Conservation (phyloP, 2,888 invertebrate species). For the Xestia sexstrigata region DNA sequence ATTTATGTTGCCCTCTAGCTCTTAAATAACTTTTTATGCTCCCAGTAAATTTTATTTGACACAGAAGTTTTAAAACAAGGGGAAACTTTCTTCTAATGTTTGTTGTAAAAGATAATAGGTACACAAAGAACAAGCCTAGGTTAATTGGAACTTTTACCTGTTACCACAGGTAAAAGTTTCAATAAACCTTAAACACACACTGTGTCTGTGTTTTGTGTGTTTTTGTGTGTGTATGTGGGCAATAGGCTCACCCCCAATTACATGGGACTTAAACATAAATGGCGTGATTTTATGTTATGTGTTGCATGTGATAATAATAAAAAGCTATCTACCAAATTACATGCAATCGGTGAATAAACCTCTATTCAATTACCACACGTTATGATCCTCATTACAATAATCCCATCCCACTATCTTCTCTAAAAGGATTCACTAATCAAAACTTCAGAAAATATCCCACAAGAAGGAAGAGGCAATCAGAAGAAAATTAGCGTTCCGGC, state of each 20-base stretch:
- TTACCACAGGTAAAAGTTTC: no score
- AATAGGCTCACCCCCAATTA: no score
- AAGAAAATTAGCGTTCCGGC: slow-evolving; percentile 80
- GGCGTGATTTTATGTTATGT: no score
- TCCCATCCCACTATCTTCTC: slow-evolving; percentile 31
- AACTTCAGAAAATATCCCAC: slow-evolving; percentile 71
- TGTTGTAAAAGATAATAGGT: not conserved
- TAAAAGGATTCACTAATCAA: slow-evolving; percentile 73
- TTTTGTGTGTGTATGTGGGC: no score
- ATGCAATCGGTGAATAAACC: not conserved
- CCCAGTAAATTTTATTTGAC: not conserved
- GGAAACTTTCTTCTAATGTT: not conserved
- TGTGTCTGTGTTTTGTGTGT: no score
- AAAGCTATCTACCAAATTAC: not conserved
- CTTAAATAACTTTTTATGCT: not conserved
- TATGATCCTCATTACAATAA: slow-evolving; percentile 22
- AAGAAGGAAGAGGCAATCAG: slow-evolving; percentile 77
- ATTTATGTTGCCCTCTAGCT: accelerated
- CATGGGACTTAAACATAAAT: no score
- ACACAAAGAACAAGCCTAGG: not conserved
- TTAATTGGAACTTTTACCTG: not conserved
- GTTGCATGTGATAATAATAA: no score
- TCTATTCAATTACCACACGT: not conserved
- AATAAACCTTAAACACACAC: no score
- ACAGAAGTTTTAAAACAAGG: not conserved